Evolutionary conservation across 92 coral and sea anemone species (phyloP).

Genomic region (Porites rus): DNA sequence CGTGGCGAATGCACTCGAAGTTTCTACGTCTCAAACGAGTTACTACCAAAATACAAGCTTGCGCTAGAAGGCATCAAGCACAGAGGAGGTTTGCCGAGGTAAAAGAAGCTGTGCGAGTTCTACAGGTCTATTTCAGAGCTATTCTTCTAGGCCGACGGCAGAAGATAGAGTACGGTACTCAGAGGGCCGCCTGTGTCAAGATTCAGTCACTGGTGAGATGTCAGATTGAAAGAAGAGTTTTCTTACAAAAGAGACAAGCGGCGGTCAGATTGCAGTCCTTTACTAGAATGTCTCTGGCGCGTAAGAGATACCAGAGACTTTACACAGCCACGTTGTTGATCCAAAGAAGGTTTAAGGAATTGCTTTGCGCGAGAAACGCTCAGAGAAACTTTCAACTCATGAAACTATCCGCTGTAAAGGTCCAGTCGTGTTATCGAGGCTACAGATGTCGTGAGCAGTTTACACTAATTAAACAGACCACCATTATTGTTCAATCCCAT

Average conservation of each 20-base stretch:
- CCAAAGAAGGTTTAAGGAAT: slow-evolving; percentile 63
- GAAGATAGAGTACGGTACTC: slow-evolving; percentile 29
- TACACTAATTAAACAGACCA: slow-evolving; percentile 40
- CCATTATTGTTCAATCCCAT: slow-evolving; percentile 58
- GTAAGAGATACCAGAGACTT: slow-evolving; percentile 51
- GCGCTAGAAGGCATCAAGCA: slow-evolving; percentile 43
- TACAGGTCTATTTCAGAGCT: slow-evolving; percentile 67
- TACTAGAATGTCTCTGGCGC: slow-evolving; percentile 47
- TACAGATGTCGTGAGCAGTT: slow-evolving; percentile 57
- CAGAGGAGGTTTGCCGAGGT: slow-evolving; percentile 22
- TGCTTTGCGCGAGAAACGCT: slow-evolving; percentile 33
- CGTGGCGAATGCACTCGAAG: slow-evolving; percentile 36
- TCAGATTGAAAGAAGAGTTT: slow-evolving; percentile 43
- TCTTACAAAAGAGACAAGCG: slow-evolving; percentile 52
- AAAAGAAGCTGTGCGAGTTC: slow-evolving; percentile 45
- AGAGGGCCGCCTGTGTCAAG: slow-evolving; percentile 65
- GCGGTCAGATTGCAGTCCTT: slow-evolving; percentile 67
- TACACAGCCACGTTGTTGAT: slow-evolving; percentile 50
- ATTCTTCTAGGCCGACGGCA: slow-evolving; percentile 40
- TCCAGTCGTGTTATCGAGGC: slow-evolving; percentile 77
- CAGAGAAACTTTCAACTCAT: slow-evolving; percentile 38
- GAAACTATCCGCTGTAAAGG: slow-evolving; percentile 48
- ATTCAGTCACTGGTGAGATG: slow-evolving; percentile 72
- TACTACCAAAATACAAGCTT: slow-evolving; percentile 62
- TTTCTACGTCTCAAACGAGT: slow-evolving; percentile 38